Conservation (phyloP, 1,140 invertebrate genomes). For the Nylanderia fulva region DNA sequence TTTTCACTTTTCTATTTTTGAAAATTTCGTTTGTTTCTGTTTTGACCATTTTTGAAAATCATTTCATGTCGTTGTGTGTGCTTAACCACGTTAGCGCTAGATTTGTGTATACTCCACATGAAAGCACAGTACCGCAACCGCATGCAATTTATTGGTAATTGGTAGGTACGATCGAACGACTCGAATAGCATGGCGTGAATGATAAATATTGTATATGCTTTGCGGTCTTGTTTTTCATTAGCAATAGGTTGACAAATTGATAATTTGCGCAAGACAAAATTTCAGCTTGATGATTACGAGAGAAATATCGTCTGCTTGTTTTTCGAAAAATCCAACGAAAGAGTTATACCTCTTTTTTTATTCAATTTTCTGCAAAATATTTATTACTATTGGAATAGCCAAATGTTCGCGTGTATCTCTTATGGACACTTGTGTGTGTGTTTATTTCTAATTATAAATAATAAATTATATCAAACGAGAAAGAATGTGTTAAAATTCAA, state of each 20-base stretch:
- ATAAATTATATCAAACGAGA: background rate
- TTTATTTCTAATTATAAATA: background rate
- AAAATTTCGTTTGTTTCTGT: too few species aligned
- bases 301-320: background rate
- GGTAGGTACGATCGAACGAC: slow-evolving; percentile 1
- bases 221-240: slow-evolving; percentile 31
- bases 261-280: slow-evolving; percentile 15
- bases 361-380: background rate
- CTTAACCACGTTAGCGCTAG: background rate
- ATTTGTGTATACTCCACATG: background rate
- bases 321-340: background rate
- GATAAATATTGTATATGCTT: slow-evolving; percentile 54
- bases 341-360: background rate
- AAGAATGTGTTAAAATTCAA: background rate
- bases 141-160: slow-evolving; percentile 47
- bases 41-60: background rate
- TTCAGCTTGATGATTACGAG: background rate
- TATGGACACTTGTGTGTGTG: background rate
- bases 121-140: slow-evolving; percentile 5
- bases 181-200: slow-evolving; percentile 17
- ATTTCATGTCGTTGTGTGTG: background rate
- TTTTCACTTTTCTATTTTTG: background rate
- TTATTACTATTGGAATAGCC: background rate
- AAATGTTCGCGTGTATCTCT: background rate
- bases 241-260: slow-evolving; percentile 27